Evolutionary conservation across 2,797 vertebrate species (phyloP).

Genomic region (Phylloscopus collybita): DNA sequence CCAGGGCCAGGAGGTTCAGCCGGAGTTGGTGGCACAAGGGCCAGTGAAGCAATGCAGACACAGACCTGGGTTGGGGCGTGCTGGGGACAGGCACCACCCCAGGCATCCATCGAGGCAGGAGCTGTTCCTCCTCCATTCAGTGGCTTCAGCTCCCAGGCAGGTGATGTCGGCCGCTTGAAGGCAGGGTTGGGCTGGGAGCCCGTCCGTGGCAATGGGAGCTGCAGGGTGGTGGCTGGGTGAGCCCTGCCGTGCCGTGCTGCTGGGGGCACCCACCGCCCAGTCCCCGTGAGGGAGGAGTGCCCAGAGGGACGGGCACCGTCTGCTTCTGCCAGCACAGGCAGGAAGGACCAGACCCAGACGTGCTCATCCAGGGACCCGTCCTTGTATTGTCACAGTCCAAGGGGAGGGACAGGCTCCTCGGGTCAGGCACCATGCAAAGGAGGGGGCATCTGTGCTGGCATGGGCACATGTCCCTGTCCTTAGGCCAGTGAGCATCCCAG

Average conservation of each 20-base stretch:
- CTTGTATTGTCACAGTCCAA: slow-evolving; percentile 49
- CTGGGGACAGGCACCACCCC: neutral
- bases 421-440: rapidly evolving
- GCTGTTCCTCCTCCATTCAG: neutral
- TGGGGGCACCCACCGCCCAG: rapidly evolving
- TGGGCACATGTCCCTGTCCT: rapidly evolving
- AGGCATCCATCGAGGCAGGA: neutral
- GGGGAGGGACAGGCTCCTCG: neutral
- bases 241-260: neutral
- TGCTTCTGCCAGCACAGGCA: neutral
- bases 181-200: neutral
- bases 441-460: rapidly evolving
- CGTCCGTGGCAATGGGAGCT: neutral
- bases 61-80: rapidly evolving
- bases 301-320: neutral
- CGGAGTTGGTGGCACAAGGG: rapidly evolving
- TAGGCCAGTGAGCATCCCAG: rapidly evolving
- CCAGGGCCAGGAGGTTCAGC: neutral
- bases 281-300: neutral
- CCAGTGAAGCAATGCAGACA: neutral
- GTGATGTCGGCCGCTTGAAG: rapidly evolving
- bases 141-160: neutral
- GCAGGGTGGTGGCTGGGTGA: neutral
- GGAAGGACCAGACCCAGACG: slow-evolving; percentile 58
- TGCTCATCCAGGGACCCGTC: slow-evolving; percentile 5